Evolutionary conservation across 2,888 invertebrate species (phyloP), one percentile per base, ranked within the genome.

Genomic region (Coelogynopora nodosa): DNA sequence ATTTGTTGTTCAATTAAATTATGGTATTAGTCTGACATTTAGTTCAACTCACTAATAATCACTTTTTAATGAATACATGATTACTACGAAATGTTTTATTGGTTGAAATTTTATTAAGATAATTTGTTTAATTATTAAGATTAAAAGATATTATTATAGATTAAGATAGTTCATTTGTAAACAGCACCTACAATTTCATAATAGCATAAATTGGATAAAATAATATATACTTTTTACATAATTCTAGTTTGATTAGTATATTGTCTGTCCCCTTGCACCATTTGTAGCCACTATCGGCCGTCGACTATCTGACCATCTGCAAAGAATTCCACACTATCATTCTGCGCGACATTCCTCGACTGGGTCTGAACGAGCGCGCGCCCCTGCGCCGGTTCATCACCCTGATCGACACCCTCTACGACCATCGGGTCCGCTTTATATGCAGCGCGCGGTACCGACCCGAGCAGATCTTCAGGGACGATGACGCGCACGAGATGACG

Each of bases 241-340:
- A 49, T 13, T 13, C 49, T 49, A 18, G 5, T 5, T 49, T 18
- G 18, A 49, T 13, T 49, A 5, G 49, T 5, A 13, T 13, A 49
- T 49, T 49, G 49, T 49, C 18, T 49, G 10, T 18, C 49, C 18
- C 49, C 49, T 49, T 18, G 5, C 49, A n/a, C n/a, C 26, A 23
- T 1, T 31, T 31, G 27, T 92, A 96, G 95, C 95, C 98, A 27
- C 93, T 98, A 67, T 98, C 97, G 89, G 97, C 98, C 10, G 95
- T 95, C 90, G 99, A 99, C 93, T 99, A 98, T 92, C 93, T 99
- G 87, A 95, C 96, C 90, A 94, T 99, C 90, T 94, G 96, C 0
- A 96, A 96, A 92, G 95, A 95, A 89, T 99, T 98, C 92, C 97
- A 99, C 91, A 97, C 97, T 26, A 95, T 99, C 67, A 94, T 99